Evolutionary conservation across 2,888 invertebrate genomes (phyloP).

Genomic region (Xestobium rufovillosum): DNA sequence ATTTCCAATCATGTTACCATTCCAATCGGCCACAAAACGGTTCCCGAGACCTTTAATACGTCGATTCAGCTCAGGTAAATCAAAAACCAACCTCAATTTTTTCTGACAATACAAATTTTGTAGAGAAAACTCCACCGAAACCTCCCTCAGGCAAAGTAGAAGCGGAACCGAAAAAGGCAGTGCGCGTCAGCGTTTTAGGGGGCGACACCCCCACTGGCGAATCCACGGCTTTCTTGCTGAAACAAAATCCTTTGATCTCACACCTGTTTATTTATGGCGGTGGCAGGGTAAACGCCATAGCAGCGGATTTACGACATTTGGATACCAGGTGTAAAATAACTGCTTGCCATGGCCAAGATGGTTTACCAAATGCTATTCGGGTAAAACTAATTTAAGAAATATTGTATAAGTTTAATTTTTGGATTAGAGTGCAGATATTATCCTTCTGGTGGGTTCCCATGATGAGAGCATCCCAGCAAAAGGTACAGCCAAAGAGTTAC

Average conservation of each 20-base stretch:
- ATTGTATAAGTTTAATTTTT: too few species aligned
- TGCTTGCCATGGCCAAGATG: conserved; percentile 25
- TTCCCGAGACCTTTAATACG: too few species aligned
- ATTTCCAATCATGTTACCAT: too few species aligned
- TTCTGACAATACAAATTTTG: background rate
- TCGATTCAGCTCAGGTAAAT: too few species aligned
- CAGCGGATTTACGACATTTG: conserved; percentile 33
- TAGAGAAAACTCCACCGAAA: conserved; percentile 1
- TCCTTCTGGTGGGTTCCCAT: conserved; percentile 31
- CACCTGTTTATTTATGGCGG: conserved; percentile 35
- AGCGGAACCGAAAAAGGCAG: conserved; percentile 21
- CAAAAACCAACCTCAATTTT: background rate
- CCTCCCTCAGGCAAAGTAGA: conserved; percentile 4
- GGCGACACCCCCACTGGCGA: conserved; percentile 48
- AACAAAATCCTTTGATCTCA: conserved; percentile 46
- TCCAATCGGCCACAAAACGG: too few species aligned
- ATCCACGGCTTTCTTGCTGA: conserved; percentile 46
- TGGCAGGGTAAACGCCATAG: conserved; percentile 28
- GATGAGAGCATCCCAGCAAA: conserved; percentile 16
- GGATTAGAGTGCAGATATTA: conserved; percentile 38
- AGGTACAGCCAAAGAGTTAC: conserved; percentile 26
- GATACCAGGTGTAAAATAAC: conserved; percentile 35
- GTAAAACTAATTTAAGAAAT: conserved; percentile 26
- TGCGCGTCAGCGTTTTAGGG: conserved; percentile 42
- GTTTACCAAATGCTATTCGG: conserved; percentile 30